Conservation (phyloP, 1,140 invertebrate genomes). For the Leptinotarsa lineolata region DNA sequence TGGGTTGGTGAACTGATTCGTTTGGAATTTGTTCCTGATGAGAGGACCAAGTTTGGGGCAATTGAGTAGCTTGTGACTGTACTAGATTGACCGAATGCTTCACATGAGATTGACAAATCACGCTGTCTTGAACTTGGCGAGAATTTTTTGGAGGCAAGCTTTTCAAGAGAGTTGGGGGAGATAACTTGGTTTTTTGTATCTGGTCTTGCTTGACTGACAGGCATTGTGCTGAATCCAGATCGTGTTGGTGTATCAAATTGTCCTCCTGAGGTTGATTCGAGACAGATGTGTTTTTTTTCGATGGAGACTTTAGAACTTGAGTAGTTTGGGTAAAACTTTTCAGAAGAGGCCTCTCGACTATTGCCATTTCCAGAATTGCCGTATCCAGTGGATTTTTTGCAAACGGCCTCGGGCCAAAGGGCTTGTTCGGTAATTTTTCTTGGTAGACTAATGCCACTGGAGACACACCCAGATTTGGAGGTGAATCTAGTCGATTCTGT, state of each 20-base stretch:
- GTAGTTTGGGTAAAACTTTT: too few species aligned
- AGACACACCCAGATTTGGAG: not conserved
- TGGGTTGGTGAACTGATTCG: not conserved
- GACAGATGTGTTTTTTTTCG: too few species aligned
- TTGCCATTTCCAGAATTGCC: too few species aligned
- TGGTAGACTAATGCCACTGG: too few species aligned
- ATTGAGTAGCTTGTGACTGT: not conserved
- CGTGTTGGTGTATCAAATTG: too few species aligned
- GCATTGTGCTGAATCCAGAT: not conserved
- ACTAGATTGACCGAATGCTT: not conserved
- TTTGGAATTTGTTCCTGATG: not conserved
- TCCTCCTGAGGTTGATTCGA: too few species aligned
- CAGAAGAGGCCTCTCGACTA: too few species aligned
- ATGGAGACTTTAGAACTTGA: too few species aligned
- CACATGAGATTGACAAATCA: not conserved
- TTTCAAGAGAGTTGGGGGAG: not conserved
- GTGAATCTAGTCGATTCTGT: not conserved
- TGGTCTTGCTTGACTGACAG: constrained; percentile 2
- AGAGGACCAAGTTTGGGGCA: not conserved
- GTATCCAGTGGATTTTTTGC: too few species aligned
- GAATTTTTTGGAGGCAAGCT: not conserved
- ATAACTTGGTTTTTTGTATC: constrained; percentile 3
- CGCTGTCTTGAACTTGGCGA: not conserved
- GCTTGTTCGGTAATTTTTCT: too few species aligned
- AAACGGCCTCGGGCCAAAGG: too few species aligned